Evolutionary conservation across 2,113 vertebrate species (phyloP).

Genomic region (Grammomys dolichurus): DNA sequence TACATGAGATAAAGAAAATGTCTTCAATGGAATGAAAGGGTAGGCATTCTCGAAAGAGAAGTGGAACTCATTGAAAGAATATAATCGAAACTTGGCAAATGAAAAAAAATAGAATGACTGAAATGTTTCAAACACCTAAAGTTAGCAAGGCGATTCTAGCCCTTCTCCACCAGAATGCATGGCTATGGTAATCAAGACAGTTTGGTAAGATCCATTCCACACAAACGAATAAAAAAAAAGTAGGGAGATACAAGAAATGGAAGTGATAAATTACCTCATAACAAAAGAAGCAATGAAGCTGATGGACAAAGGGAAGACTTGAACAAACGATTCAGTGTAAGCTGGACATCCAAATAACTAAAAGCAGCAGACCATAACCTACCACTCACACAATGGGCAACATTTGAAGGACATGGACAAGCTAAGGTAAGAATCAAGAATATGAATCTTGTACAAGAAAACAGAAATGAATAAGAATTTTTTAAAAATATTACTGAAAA

Average conservation of each 20-base stretch:
- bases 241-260: background rate
- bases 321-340: background rate
- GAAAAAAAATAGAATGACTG: background rate
- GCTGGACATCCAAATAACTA: background rate
- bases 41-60: background rate
- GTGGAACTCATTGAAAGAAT: background rate
- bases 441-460: conserved; percentile 1
- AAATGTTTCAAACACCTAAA: background rate
- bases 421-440: conserved; percentile 15
- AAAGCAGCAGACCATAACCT: background rate
- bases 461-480: background rate
- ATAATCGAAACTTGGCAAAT: conserved; percentile 5
- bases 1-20: background rate
- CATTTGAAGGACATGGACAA: background rate
- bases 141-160: background rate
- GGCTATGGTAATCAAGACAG: background rate
- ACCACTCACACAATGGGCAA: background rate
- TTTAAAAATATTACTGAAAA: background rate
- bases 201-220: background rate
- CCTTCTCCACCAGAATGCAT: background rate
- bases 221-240: background rate
- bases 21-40: background rate
- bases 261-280: background rate
- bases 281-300: background rate
- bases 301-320: background rate